A percentile compares a stretch with the other conserved stretches of the same genome.
phyloP scores from a whole-genome alignment of 2,888 invertebrate genomes.

The Campaea margaritaria region DNA sequence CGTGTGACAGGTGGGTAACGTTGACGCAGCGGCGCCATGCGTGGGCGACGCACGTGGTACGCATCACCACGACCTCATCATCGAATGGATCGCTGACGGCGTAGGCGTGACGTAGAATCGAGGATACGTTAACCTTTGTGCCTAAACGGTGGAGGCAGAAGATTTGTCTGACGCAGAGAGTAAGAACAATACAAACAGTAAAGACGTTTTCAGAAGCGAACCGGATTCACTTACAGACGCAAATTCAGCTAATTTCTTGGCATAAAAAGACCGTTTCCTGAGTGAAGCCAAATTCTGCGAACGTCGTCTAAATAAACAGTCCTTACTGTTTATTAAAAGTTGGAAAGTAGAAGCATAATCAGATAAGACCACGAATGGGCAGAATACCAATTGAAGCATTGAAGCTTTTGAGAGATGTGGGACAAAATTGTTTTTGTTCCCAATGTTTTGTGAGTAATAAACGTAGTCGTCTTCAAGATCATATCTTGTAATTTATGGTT shows the following conservation, averaged over 20 bases:
- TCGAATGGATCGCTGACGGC: conserved; percentile 52
- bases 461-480: background rate
- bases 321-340: conserved; percentile 5
- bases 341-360: conserved; percentile 20
- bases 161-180: conserved; percentile 38
- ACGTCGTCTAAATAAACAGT: background rate
- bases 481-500: conserved; percentile 2
- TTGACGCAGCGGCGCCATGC: conserved; percentile 45
- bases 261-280: too few relatives aligned
- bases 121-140: conserved; percentile 62
- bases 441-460: conserved; percentile 12
- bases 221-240: too few relatives aligned
- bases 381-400: conserved; percentile 3
- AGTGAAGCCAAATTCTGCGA: too few relatives aligned
- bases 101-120: conserved; percentile 70
- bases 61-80: conserved; percentile 66
- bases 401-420: conserved; percentile 8
- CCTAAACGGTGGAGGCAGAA: conserved; percentile 42
- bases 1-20: conserved; percentile 29
- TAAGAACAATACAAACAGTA: conserved; percentile 12
- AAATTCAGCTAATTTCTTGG: too few relatives aligned
- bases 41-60: conserved; percentile 68
- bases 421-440: conserved; percentile 8
- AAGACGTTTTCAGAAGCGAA: too few relatives aligned
- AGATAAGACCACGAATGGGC: conserved; percentile 24